These are phyloP conservation scores for Mycteria americana DNA, from an alignment of 2,797 vertebrate species.

Conservation along the genomic window DNA sequence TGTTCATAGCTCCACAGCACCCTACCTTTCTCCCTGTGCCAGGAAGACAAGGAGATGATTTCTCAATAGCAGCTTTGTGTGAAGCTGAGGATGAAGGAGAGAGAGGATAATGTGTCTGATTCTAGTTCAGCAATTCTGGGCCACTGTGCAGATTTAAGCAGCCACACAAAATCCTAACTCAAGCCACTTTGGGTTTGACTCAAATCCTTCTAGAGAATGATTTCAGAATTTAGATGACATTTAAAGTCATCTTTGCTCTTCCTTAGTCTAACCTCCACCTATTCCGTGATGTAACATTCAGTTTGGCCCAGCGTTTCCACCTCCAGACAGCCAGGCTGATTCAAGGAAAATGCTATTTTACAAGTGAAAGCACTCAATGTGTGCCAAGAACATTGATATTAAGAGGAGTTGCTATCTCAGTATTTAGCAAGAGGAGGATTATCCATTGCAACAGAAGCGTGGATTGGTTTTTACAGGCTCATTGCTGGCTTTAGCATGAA, in stretches of 20 bases:
- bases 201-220: neutral
- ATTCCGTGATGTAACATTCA: neutral
- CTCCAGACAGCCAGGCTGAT: neutral
- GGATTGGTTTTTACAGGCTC: neutral
- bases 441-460: neutral
- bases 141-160: neutral
- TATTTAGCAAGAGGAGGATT: neutral
- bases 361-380: neutral
- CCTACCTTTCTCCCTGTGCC: neutral
- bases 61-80: neutral
- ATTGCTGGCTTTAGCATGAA: neutral
- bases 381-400: neutral
- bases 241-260: neutral
- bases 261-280: neutral
- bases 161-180: neutral
- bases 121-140: neutral
- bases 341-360: neutral
- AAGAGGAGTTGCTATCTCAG: neutral
- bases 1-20: neutral
- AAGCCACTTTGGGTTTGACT: neutral
- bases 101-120: neutral
- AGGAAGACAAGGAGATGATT: neutral
- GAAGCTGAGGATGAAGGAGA: neutral
- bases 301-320: neutral
- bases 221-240: neutral